phyloP scores from a whole-genome alignment of 1,140 invertebrate genomes.

The Caenorhabditis inopinata region DNA sequence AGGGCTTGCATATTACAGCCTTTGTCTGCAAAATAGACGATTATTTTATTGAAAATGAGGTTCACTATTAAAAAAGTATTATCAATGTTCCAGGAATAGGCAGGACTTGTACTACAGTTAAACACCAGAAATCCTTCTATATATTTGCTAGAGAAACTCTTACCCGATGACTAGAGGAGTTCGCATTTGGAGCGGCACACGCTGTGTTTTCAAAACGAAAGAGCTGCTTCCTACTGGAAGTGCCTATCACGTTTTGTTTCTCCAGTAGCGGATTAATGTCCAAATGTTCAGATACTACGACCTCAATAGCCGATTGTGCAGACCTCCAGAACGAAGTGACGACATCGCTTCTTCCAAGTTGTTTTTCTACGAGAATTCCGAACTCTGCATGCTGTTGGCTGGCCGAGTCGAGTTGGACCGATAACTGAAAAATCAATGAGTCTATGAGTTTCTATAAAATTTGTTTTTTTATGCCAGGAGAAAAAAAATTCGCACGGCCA shows the following conservation, averaged over 20 bases:
- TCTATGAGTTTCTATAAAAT: background rate
- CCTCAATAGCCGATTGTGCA: constrained; percentile 50
- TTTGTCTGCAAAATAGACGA: constrained; percentile 48
- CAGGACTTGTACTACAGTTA: too few relatives aligned
- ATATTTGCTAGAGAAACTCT: too few relatives aligned
- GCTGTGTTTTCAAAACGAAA: constrained; percentile 60
- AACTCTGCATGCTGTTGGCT: constrained; percentile 31
- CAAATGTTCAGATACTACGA: constrained; percentile 57
- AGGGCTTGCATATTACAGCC: constrained; percentile 55
- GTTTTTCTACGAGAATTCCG: constrained; percentile 2
- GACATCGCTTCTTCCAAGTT: constrained; percentile 15
- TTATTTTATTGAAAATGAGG: too few relatives aligned
- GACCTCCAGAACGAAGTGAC: constrained; percentile 55
- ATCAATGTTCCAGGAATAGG: too few relatives aligned
- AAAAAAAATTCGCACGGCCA: too few relatives aligned
- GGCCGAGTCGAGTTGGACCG: constrained; percentile 37
- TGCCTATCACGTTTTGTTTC: constrained; percentile 19
- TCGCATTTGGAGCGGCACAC: constrained; percentile 48
- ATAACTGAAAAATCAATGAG: constrained; percentile 18
- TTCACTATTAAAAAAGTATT: too few relatives aligned
- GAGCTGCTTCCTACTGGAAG: constrained; percentile 39
- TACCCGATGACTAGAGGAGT: constrained; percentile 45
- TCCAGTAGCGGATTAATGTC: constrained; percentile 52
- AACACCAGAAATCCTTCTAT: too few relatives aligned
- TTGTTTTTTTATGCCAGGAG: too few relatives aligned